Percentiles rank a stretch among this genome's conserved stretches.
phyloP scores from a whole-genome alignment of 1,140 invertebrate genomes.

The Bacillus rossius region DNA sequence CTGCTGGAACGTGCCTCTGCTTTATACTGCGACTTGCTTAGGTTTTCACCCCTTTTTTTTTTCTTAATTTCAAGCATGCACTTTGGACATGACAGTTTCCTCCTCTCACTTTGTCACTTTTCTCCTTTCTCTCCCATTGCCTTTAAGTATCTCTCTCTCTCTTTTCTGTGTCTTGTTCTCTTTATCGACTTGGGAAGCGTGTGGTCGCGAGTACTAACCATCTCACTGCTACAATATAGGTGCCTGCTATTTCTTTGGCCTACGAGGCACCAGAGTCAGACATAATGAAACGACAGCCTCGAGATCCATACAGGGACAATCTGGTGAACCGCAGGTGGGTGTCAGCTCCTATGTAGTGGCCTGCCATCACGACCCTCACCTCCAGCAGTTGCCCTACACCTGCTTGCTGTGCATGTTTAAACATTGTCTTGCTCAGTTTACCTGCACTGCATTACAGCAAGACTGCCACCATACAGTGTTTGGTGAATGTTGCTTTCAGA shows the following conservation, averaged over 20 bases:
- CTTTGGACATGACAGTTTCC: too few species aligned
- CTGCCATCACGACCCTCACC: background rate
- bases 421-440: too few species aligned
- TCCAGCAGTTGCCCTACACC: too few species aligned
- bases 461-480: too few species aligned
- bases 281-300: slow-evolving; percentile 95
- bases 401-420: too few species aligned
- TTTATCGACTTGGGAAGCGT: slow-evolving; percentile 7
- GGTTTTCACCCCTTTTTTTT: too few species aligned
- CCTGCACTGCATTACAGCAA: too few species aligned
- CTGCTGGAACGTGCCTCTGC: too few species aligned
- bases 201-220: slow-evolving; percentile 2
- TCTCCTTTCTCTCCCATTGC: background rate
- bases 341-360: slow-evolving; percentile 5
- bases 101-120: background rate
- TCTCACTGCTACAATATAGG: slow-evolving; percentile 45
- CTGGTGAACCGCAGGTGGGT: slow-evolving; percentile 88
- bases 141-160: background rate
- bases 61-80: too few species aligned
- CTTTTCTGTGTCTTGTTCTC: slow-evolving; percentile 11
- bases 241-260: slow-evolving; percentile 94
- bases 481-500: too few species aligned
- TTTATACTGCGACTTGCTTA: too few species aligned
- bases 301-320: slow-evolving; percentile 91
- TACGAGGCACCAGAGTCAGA: slow-evolving; percentile 95